A percentile compares a stretch with the other conserved stretches of the same genome.
Conservation (phyloP, 2,888 invertebrate species). For the Trissoscelio sp. region DNA sequence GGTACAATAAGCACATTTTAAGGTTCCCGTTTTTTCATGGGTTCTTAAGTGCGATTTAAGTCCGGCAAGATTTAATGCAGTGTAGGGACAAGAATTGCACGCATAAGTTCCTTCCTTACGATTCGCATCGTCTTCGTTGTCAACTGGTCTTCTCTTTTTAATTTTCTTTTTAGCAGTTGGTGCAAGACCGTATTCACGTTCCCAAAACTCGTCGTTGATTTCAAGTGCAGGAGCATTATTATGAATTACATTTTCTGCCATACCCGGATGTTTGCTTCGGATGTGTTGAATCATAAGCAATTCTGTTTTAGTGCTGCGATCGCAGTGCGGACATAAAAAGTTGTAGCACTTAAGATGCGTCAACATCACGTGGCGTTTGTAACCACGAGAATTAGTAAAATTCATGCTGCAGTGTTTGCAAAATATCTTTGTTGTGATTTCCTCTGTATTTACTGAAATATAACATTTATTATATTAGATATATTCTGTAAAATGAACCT, state of each 20-base stretch:
- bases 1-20: conserved; percentile 80
- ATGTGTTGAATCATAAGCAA: conserved; percentile 77
- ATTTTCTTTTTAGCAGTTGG: conserved; percentile 68
- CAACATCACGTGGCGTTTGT: conserved; percentile 80
- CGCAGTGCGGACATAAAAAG: conserved; percentile 79
- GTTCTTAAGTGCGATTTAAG: conserved; percentile 77
- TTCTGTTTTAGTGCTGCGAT: conserved; percentile 78
- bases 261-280: conserved; percentile 74
- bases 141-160: conserved; percentile 54
- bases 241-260: conserved; percentile 71
- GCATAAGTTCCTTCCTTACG: conserved; percentile 34
- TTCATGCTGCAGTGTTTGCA: conserved; percentile 80
- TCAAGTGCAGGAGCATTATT: conserved; percentile 75
- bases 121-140: conserved; percentile 31
- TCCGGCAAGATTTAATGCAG: conserved; percentile 74
- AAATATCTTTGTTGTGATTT: conserved; percentile 24
- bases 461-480: too few relatives aligned
- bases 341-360: conserved; percentile 77
- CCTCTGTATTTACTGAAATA: background rate
- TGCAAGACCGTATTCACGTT: conserved; percentile 78
- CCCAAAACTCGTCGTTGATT: conserved; percentile 79
- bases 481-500: too few relatives aligned
- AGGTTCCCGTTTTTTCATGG: conserved; percentile 73
- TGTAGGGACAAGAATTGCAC: conserved; percentile 77
- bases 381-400: conserved; percentile 77